These are phyloP conservation scores for Pediacus dermestoides DNA, from an alignment of 2,888 invertebrate genomes.

Conservation along the genomic window DNA sequence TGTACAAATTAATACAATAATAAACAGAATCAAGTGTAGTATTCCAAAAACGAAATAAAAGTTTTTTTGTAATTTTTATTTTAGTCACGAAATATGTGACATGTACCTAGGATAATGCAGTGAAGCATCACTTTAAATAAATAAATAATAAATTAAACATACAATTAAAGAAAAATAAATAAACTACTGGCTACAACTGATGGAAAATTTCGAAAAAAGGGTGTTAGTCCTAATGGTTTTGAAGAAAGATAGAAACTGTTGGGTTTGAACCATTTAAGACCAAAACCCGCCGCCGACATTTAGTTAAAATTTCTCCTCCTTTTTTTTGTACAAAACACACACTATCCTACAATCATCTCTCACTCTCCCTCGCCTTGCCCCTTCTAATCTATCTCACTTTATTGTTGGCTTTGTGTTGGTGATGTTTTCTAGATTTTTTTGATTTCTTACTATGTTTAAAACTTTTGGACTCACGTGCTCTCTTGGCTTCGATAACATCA, in stretches of 20 bases:
- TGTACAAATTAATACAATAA: slow-evolving; percentile 26
- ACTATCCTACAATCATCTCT: too few relatives aligned
- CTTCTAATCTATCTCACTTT: slow-evolving; percentile 40
- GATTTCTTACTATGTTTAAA: slow-evolving; percentile 43
- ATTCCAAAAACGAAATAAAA: slow-evolving; percentile 7
- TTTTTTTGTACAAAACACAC: too few relatives aligned
- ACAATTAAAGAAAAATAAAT: slow-evolving; percentile 52
- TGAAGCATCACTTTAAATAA: slow-evolving; percentile 36
- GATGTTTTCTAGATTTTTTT: slow-evolving; percentile 42
- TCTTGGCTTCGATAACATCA: slow-evolving; percentile 65
- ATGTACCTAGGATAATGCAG: slow-evolving; percentile 50
- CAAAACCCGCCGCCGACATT: slow-evolving; percentile 16
- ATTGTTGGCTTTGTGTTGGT: slow-evolving; percentile 35
- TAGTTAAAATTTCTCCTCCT: slow-evolving; percentile 2
- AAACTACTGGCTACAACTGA: slow-evolving; percentile 41
- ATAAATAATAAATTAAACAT: slow-evolving; percentile 49
- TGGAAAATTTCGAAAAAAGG: too few relatives aligned
- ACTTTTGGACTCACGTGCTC: slow-evolving; percentile 83
- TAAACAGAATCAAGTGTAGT: too few relatives aligned
- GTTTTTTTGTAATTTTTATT: slow-evolving; percentile 14
- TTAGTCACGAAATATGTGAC: slow-evolving; percentile 48
- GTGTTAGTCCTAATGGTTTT: too few relatives aligned
- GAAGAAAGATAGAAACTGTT: slow-evolving; percentile 2
- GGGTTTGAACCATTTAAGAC: slow-evolving; percentile 4
- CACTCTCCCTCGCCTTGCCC: not conserved